phyloP scores from a whole-genome alignment of 2,888 invertebrate genomes.

The Taenaris catops region DNA sequence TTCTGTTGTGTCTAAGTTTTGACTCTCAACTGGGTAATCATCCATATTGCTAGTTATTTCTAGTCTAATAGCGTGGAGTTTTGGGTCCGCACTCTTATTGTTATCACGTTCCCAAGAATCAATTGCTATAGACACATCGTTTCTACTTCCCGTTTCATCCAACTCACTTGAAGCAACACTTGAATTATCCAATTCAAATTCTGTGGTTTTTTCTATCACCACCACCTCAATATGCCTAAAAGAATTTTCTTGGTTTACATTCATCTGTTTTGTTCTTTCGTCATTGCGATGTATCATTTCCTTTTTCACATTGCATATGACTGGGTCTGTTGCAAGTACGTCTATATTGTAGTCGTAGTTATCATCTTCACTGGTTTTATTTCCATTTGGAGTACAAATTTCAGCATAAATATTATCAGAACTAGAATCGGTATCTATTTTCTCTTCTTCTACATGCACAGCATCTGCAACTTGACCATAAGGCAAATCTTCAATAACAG shows the following conservation, averaged over 20 bases:
- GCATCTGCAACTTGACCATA: constrained; percentile 86
- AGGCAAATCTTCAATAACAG: constrained; percentile 83
- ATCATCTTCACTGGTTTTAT: constrained; percentile 60
- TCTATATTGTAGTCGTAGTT: constrained; percentile 63
- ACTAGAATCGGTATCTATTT: constrained; percentile 56
- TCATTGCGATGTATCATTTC: constrained; percentile 69
- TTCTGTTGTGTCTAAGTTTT: constrained; percentile 50
- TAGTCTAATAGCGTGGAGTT: constrained; percentile 70
- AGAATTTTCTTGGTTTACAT: constrained; percentile 65
- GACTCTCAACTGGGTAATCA: constrained; percentile 55
- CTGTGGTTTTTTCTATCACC: constrained; percentile 72
- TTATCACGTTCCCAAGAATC: constrained; percentile 72
- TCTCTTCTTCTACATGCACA: constrained; percentile 68
- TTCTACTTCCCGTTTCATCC: constrained; percentile 60
- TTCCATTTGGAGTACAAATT: constrained; percentile 75
- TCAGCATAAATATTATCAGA: constrained; percentile 86
- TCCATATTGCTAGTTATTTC: constrained; percentile 73
- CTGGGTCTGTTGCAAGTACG: constrained; percentile 65
- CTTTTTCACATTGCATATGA: constrained; percentile 72
- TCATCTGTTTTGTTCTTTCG: constrained; percentile 65
- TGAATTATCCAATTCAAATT: constrained; percentile 67
- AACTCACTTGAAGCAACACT: constrained; percentile 65
- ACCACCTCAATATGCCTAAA: constrained; percentile 76
- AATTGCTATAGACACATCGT: constrained; percentile 62
- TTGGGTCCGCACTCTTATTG: constrained; percentile 46